Percentiles rank a stretch among this genome's conserved stretches.
phyloP scores from a whole-genome alignment of 2,797 vertebrate species.

The Semaprochilodus insignis region DNA sequence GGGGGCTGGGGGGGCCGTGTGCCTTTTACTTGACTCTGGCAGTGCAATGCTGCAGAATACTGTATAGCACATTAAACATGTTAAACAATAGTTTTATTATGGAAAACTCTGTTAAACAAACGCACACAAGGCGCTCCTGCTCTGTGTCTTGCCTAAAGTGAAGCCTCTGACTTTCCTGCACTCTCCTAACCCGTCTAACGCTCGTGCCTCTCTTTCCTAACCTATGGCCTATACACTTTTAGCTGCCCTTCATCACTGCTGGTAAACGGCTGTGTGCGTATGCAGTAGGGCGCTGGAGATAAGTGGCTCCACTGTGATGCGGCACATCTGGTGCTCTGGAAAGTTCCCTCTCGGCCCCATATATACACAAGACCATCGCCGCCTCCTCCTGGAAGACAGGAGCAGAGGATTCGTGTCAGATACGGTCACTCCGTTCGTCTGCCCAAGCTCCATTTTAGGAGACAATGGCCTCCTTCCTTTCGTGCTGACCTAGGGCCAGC shows the following conservation, averaged over 20 bases:
- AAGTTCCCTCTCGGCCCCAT: slow-evolving; percentile 37
- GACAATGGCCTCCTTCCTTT: slow-evolving; percentile 34
- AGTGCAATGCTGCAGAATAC: background rate
- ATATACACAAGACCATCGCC: slow-evolving; percentile 33
- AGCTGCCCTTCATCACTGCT: slow-evolving; percentile 37
- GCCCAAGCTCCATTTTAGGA: slow-evolving; percentile 56
- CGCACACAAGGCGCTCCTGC: background rate
- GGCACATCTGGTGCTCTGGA: slow-evolving; percentile 53
- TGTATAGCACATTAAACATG: background rate
- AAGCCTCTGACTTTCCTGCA: slow-evolving; percentile 5
- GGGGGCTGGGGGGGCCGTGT: too few species aligned
- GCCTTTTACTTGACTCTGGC: too few species aligned
- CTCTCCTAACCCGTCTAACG: slow-evolving; percentile 8
- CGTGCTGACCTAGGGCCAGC: background rate
- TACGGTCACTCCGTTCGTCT: slow-evolving; percentile 33
- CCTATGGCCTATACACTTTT: slow-evolving; percentile 18
- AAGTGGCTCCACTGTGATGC: slow-evolving; percentile 49
- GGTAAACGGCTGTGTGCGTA: slow-evolving; percentile 19
- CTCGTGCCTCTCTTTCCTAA: slow-evolving; percentile 15
- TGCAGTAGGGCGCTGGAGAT: slow-evolving; percentile 21
- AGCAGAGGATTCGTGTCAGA: slow-evolving; percentile 29
- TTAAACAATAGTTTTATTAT: background rate
- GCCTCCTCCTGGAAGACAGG: slow-evolving; percentile 16
- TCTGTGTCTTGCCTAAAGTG: background rate
- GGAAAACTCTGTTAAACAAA: slow-evolving; percentile 4